A percentile compares a stretch with the other conserved stretches of the same genome.
Conservation (phyloP, 2,797 vertebrate genomes). For the Chloroceryle inda region DNA sequence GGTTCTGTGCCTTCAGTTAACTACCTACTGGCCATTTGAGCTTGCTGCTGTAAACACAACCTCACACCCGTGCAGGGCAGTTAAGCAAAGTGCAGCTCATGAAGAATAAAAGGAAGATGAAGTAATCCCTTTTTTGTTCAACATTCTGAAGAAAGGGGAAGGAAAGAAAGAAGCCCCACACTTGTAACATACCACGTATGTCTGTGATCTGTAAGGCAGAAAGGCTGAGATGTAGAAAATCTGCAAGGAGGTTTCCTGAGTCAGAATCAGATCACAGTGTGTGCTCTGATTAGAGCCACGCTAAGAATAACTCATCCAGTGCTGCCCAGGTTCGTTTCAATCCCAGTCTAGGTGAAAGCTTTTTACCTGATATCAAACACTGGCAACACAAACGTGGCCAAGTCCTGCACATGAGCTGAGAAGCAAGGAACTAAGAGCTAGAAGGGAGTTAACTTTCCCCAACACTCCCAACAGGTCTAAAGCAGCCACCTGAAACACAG, state of each 20-base stretch:
- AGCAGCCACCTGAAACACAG: not conserved
- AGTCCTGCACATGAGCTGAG: not conserved
- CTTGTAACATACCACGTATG: not conserved
- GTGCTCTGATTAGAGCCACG: not conserved
- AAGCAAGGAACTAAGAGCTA: not conserved
- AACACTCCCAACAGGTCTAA: not conserved
- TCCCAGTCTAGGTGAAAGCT: not conserved
- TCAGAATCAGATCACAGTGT: not conserved
- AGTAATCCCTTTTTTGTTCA: not conserved
- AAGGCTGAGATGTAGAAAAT: not conserved
- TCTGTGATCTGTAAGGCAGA: not conserved
- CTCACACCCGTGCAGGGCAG: not conserved
- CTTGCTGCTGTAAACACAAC: accelerated
- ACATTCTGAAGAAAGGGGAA: slow-evolving; percentile 27
- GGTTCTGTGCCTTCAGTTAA: not conserved
- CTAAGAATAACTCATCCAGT: not conserved
- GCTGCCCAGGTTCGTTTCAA: not conserved
- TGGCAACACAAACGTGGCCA: not conserved
- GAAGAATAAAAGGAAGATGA: not conserved
- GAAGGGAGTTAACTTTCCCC: not conserved
- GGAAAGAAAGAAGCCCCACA: not conserved
- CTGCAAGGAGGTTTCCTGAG: not conserved
- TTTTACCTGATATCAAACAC: not conserved
- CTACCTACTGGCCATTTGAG: not conserved
- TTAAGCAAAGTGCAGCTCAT: accelerated